Percentiles rank a stretch among this genome's conserved stretches.
Evolutionary conservation across 2,113 vertebrate species (phyloP).

Genomic region (Entelurus aequoreus): DNA sequence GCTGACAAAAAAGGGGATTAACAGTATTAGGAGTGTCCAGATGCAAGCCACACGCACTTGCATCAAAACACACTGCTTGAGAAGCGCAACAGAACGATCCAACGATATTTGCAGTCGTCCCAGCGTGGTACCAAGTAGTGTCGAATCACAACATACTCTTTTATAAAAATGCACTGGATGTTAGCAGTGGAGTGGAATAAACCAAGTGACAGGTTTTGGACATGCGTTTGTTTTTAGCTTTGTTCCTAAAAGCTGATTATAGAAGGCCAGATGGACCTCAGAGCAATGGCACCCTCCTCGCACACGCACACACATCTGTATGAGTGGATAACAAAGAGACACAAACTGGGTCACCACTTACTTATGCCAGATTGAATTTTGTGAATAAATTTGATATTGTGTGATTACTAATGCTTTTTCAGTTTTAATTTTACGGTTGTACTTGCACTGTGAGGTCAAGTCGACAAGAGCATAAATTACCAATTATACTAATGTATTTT

Average conservation of each 20-base stretch:
- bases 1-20: slow-evolving; percentile 61
- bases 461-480: no score
- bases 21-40: slow-evolving; percentile 67
- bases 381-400: background rate
- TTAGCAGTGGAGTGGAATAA: slow-evolving; percentile 4
- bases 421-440: background rate
- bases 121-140: background rate
- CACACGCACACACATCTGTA: slow-evolving; percentile 53
- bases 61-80: slow-evolving; percentile 21
- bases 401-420: background rate
- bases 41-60: slow-evolving; percentile 52
- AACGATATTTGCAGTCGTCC: slow-evolving; percentile 9
- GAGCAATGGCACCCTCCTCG: slow-evolving; percentile 22
- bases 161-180: background rate
- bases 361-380: slow-evolving; percentile 2
- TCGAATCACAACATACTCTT: background rate
- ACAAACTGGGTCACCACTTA: slow-evolving; percentile 52
- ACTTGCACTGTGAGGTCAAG: no score
- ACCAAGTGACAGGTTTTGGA: slow-evolving; percentile 23
- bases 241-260: slow-evolving; percentile 67
- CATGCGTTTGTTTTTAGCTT: slow-evolving; percentile 29
- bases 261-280: slow-evolving; percentile 54
- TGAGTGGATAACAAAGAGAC: slow-evolving; percentile 31
- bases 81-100: slow-evolving; percentile 18
- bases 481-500: no score